Percentiles rank a stretch among this genome's conserved stretches.
Conservation (phyloP, 2,888 invertebrate species). For the Drosophila borealis region DNA sequence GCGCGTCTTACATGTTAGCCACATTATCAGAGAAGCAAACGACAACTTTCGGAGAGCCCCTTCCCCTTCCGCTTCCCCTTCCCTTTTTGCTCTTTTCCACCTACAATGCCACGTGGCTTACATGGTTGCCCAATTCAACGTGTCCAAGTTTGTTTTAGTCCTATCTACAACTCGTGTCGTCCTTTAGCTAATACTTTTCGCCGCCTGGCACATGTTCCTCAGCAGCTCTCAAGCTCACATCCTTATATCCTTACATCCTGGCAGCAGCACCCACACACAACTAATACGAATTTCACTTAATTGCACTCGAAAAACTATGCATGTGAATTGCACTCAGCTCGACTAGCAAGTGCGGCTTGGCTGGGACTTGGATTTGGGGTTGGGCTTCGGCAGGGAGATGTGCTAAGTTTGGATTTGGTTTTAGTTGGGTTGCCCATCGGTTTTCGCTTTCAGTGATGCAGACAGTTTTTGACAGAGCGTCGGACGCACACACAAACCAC, state of each 20-base stretch:
- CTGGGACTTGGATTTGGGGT: conserved; percentile 3
- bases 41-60: conserved; percentile 51
- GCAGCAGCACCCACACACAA: conserved; percentile 36
- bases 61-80: neutral
- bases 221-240: conserved; percentile 14
- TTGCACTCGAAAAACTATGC: conserved; percentile 75
- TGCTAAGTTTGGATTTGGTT: conserved; percentile 1
- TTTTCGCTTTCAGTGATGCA: conserved; percentile 58
- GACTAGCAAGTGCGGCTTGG: conserved; percentile 52
- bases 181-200: conserved; percentile 64
- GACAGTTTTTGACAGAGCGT: conserved; percentile 62
- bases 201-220: conserved; percentile 51
- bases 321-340: conserved; percentile 73
- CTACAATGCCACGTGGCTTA: conserved; percentile 10
- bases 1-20: conserved; percentile 69
- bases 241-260: conserved; percentile 12
- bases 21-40: conserved; percentile 65
- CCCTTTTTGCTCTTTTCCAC: neutral
- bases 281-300: conserved; percentile 76
- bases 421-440: conserved; percentile 31
- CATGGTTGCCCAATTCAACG: conserved; percentile 34
- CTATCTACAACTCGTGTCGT: conserved; percentile 44
- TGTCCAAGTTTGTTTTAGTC: conserved; percentile 65
- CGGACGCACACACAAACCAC: conserved; percentile 53
- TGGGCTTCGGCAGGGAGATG: neutral